Conservation (phyloP, 2,797 vertebrate species). For the Poeciliopsis paucimaculata region DNA sequence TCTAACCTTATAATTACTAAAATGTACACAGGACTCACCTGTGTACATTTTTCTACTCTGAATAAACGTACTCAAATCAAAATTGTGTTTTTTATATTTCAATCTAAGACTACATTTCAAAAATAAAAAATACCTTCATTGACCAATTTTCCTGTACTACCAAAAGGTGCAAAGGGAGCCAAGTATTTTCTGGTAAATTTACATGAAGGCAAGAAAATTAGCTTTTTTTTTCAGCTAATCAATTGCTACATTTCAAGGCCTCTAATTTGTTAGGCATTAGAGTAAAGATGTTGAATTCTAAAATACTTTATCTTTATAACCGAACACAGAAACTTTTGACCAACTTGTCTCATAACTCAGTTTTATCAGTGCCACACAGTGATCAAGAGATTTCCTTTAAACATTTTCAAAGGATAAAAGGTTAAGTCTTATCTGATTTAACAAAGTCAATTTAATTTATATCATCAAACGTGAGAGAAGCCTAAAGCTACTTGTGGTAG, state of each 20-base stretch:
- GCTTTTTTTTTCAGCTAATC: background rate
- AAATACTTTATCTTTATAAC: background rate
- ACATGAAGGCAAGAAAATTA: background rate
- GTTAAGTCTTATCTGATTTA: constrained; percentile 37
- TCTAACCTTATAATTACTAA: background rate
- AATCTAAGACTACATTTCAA: too few species aligned
- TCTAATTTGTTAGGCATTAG: background rate
- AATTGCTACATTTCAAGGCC: background rate
- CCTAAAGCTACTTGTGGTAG: constrained; percentile 59
- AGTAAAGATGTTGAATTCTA: background rate
- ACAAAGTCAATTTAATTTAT: constrained; percentile 64
- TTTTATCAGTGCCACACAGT: constrained; percentile 27
- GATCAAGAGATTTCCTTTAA: constrained; percentile 16
- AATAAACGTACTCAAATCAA: background rate
- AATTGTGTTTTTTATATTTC: background rate
- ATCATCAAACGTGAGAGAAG: constrained; percentile 66
- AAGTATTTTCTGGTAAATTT: background rate
- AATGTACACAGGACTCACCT: background rate
- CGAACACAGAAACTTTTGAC: constrained; percentile 1
- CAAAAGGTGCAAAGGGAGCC: background rate
- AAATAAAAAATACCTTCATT: background rate
- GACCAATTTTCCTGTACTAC: background rate
- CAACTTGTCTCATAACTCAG: constrained; percentile 31
- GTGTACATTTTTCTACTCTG: background rate
- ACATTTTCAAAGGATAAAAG: constrained; percentile 18